Base-by-base conservation (phyloP, 1,140 invertebrate species). In the Mylabris phalerata region DNA sequence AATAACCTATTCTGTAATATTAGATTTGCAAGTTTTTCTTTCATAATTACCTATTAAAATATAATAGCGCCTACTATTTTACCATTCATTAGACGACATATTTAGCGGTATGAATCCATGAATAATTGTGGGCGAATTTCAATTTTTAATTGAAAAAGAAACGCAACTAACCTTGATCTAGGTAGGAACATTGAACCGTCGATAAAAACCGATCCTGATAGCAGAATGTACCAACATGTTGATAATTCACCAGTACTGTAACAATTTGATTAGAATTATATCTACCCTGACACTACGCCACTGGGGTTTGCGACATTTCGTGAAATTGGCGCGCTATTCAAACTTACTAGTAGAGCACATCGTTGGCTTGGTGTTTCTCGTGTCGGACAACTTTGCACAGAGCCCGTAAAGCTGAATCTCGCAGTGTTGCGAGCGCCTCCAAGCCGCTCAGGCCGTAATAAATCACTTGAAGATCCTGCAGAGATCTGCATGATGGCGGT, bases 131-230 rank as follows among this genome's bases (percentile, higher is more conserved):
- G 32, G 32, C 32, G 32, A 5, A 32, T 7, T 32, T 32, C 7
- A 32, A 32, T 32, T 5, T 32, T 32, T 7, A 32, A 32, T 5
- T 5, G 7, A 7, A 32, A 32, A 32, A 32, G 32, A 32, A 32
- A 32, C 32, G 3, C 55, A 25, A 63, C 71, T 80, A 81, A 93
- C 90, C 89, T 90, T 77, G 86, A 86, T 63, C 88, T 77, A 3
- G 90, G 90, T 54, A 92, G 77, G 69, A 88, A 92, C 87, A 93
- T 91, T 54, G 86, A 88, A 56, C 88, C 88, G 75, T 92, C 89
- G 73, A 93, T 93, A 78, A 92, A 92, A n/a, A 92, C 89, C 3
- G 88, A 89, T 44, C 90, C 90, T 9, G 87, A 88, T 27, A 92
- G 78, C 38, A 92, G 74, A 66, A 93, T 89, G 75, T 90, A 93